phyloP scores from a whole-genome alignment of 2,797 vertebrate genomes.

The Phylloscopus collybita region DNA sequence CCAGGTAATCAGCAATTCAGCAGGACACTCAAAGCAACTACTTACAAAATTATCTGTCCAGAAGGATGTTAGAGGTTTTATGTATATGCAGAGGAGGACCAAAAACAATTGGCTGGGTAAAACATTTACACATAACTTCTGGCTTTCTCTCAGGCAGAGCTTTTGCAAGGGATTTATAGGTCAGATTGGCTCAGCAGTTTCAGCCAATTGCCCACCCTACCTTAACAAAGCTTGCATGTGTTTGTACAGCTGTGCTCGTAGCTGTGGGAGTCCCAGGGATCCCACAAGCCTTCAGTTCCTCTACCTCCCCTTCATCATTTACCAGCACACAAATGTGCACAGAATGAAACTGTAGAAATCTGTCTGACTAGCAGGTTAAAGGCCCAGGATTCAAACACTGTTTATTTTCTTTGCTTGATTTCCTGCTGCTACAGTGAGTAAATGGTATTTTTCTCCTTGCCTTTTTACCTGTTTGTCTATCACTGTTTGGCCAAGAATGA shows the following conservation, averaged over 20 bases:
- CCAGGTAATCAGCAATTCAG: constrained; percentile 57
- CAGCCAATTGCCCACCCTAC: constrained; percentile 89
- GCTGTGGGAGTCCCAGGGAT: constrained; percentile 88
- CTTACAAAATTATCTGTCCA: constrained; percentile 54
- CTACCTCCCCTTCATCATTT: constrained; percentile 80
- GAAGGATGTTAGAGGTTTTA: constrained; percentile 17
- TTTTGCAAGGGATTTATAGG: constrained; percentile 85
- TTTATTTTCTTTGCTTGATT: constrained; percentile 86
- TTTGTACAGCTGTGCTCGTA: constrained; percentile 93
- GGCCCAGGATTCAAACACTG: constrained; percentile 77
- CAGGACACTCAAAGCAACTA: constrained; percentile 11
- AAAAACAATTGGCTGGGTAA: constrained; percentile 73
- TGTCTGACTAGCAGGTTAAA: constrained; percentile 82
- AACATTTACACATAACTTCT: constrained; percentile 78
- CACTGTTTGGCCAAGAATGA: constrained; percentile 67
- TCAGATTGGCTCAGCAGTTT: constrained; percentile 87
- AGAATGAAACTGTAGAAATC: constrained; percentile 80
- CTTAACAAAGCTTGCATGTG: constrained; percentile 88
- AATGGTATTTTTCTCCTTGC: constrained; percentile 77
- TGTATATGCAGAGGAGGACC: constrained; percentile 4
- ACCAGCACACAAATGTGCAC: constrained; percentile 80
- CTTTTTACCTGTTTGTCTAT: constrained; percentile 79
- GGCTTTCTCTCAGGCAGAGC: constrained; percentile 79
- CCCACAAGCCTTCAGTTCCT: constrained; percentile 84
- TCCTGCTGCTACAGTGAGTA: constrained; percentile 85